A percentile compares a stretch with the other conserved stretches of the same genome.
These are phyloP conservation scores for Cephalopholis sonnerati DNA, from an alignment of 2,113 vertebrate species.

Conservation along the genomic window DNA sequence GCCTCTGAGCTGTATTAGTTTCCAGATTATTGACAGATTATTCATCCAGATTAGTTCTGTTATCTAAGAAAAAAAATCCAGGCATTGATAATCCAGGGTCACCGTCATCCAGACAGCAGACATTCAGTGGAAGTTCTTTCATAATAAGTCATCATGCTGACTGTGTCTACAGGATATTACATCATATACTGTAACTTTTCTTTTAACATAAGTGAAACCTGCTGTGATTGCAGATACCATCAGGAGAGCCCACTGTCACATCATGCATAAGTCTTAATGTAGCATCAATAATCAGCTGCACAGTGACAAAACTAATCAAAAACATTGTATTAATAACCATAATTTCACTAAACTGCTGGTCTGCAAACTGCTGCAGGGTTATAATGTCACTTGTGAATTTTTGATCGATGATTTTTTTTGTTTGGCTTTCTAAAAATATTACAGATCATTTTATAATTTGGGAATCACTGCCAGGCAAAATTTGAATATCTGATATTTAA, in stretches of 20 bases:
- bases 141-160: constrained; percentile 6
- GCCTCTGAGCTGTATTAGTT: constrained; percentile 1
- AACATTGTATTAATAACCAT: not conserved
- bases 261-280: not conserved
- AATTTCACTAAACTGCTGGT: not conserved
- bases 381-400: no score
- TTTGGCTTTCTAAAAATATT: no score
- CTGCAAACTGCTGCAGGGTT: no score
- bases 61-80: constrained; percentile 28
- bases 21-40: constrained; percentile 13
- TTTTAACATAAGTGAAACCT: not conserved
- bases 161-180: not conserved
- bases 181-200: not conserved
- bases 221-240: no score
- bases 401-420: no score
- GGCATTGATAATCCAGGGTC: constrained; percentile 41
- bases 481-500: not conserved
- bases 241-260: not conserved
- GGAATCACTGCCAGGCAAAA: not conserved
- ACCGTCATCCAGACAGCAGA: not conserved
- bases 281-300: not conserved
- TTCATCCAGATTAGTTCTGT: constrained; percentile 16
- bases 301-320: not conserved
- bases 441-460: not conserved
- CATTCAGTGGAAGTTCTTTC: not conserved